Conservation (phyloP, 92 coral and sea anemone species). For the Umimayanthus kanabou region DNA sequence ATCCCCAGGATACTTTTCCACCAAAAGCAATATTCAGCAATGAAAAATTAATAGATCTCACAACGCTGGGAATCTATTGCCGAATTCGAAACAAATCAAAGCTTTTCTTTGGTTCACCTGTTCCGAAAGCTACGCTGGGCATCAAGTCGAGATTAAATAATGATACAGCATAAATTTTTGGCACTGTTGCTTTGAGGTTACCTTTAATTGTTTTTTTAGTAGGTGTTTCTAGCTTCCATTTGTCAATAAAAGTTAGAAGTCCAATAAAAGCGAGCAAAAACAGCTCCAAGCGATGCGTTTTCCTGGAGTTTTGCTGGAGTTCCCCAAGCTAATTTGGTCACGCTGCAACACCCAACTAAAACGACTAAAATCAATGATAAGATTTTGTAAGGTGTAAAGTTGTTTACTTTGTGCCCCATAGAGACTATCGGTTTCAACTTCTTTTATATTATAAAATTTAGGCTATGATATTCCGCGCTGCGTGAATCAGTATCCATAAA, state of each 20-base stretch:
- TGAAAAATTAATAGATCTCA: conserved; percentile 22
- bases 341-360: neutral
- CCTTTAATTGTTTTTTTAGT: conserved; percentile 75
- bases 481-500: neutral
- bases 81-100: conserved; percentile 47
- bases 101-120: conserved; percentile 63
- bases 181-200: conserved; percentile 61
- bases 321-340: neutral
- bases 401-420: conserved; percentile 15
- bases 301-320: conserved; percentile 8
- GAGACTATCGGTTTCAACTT: neutral
- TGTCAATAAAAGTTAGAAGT: conserved; percentile 37
- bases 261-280: conserved; percentile 9
- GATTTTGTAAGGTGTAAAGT: conserved; percentile 3
- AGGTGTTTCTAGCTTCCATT: conserved; percentile 19
- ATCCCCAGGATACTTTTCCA: conserved; percentile 16
- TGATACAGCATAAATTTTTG: conserved; percentile 42
- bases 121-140: conserved; percentile 13
- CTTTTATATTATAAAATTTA: conserved; percentile 16
- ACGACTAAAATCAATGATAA: neutral
- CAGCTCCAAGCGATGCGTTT: neutral
- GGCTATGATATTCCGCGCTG: conserved; percentile 17
- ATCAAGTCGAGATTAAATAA: conserved; percentile 63
- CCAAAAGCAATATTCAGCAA: neutral
- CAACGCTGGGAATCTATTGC: conserved; percentile 26